Conservation (phyloP, 1,140 invertebrate genomes). For the Drosophila ercepeae region DNA sequence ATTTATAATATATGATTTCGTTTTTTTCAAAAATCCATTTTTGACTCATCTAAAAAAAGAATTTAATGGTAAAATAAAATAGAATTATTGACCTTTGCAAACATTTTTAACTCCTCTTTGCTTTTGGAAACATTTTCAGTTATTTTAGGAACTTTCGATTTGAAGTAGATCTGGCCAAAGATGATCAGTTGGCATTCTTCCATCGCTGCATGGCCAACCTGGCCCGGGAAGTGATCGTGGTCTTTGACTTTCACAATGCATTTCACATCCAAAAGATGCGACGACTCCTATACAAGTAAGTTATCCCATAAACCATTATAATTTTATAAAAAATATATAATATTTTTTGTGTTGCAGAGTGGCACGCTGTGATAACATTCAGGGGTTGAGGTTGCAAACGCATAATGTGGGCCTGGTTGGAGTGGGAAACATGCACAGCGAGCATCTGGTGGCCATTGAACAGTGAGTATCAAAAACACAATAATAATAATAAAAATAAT, state of each 20-base stretch:
- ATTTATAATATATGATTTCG: too few relatives aligned
- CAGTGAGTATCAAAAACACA: constrained; percentile 59
- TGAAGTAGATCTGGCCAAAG: constrained; percentile 67
- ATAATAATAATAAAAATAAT: not conserved
- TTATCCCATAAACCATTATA: too few relatives aligned
- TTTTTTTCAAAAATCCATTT: too few relatives aligned
- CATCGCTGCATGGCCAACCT: constrained; percentile 68
- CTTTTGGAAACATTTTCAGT: too few relatives aligned
- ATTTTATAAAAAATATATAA: not conserved
- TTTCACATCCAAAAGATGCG: constrained; percentile 81
- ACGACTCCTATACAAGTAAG: constrained; percentile 75
- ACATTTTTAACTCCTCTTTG: too few relatives aligned
- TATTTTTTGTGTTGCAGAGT: constrained; percentile 41
- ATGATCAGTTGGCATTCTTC: constrained; percentile 78
- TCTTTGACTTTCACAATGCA: constrained; percentile 78
- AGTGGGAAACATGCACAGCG: constrained; percentile 67
- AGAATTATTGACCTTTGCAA: not conserved
- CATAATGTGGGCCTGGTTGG: constrained; percentile 70
- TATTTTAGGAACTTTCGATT: constrained; percentile 82
- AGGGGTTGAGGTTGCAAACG: constrained; percentile 74
- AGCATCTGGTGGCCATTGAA: constrained; percentile 75
- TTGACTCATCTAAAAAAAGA: not conserved
- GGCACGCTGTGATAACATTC: constrained; percentile 80
- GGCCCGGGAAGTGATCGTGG: constrained; percentile 69
- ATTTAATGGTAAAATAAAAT: not conserved